Evolutionary conservation across 1,140 invertebrate species (phyloP).

Genomic region (Drosophila lowei): DNA sequence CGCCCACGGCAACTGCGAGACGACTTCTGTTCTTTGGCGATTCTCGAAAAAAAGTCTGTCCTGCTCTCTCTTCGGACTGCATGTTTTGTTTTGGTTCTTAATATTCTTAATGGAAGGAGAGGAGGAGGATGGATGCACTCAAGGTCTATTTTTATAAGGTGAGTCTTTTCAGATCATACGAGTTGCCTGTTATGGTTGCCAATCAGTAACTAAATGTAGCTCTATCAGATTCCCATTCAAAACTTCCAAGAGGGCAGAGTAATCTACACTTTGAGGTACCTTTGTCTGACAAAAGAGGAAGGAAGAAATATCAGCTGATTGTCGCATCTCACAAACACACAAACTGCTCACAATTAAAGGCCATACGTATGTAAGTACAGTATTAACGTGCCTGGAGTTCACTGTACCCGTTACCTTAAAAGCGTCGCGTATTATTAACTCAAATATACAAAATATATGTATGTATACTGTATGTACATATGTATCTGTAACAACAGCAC

Average conservation of each 20-base stretch:
- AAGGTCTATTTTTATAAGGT: too few species aligned
- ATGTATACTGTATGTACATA: neutral
- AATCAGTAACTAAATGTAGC: too few species aligned
- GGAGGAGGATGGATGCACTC: slow-evolving; percentile 2
- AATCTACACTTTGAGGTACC: too few species aligned
- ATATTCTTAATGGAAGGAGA: slow-evolving; percentile 45
- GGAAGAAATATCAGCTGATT: slow-evolving; percentile 18
- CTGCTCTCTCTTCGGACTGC: slow-evolving; percentile 26
- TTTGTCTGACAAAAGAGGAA: slow-evolving; percentile 2
- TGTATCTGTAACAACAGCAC: slow-evolving; percentile 26
- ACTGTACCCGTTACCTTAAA: slow-evolving; percentile 76
- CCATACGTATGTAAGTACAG: slow-evolving; percentile 1
- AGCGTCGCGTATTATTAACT: slow-evolving; percentile 56
- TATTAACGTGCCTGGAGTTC: slow-evolving; percentile 59
- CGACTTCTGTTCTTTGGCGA: slow-evolving; percentile 58
- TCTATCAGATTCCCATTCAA: too few species aligned
- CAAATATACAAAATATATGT: slow-evolving; percentile 44
- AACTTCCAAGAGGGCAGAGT: too few species aligned
- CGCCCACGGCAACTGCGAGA: slow-evolving; percentile 40
- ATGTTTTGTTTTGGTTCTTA: slow-evolving; percentile 72
- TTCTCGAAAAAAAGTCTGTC: neutral
- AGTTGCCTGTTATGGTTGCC: too few species aligned
- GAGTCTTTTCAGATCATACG: too few species aligned
- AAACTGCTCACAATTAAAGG: slow-evolving; percentile 13
- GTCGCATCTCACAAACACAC: slow-evolving; percentile 20